These are phyloP conservation scores for Drosophila carrolli DNA, from an alignment of 1,140 invertebrate species.

Conservation along the genomic window DNA sequence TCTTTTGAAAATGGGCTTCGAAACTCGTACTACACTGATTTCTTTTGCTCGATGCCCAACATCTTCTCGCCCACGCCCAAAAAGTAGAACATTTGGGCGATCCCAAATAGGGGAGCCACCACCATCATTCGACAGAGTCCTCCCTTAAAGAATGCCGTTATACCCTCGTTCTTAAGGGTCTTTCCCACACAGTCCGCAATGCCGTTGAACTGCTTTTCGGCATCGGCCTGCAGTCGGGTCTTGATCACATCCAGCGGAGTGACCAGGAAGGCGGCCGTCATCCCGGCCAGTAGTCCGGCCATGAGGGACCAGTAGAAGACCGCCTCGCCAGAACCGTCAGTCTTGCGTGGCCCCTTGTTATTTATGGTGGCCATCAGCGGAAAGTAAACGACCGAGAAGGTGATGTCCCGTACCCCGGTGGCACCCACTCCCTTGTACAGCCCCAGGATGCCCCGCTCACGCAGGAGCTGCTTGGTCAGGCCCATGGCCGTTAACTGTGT, in stretches of 20 bases:
- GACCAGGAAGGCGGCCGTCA: constrained; percentile 92
- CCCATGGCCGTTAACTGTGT: constrained; percentile 93
- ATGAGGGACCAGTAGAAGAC: constrained; percentile 92
- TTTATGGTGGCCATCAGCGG: constrained; percentile 98
- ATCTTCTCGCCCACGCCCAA: constrained; percentile 96
- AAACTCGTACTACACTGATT: constrained; percentile 20
- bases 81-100: constrained; percentile 98
- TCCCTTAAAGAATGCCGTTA: constrained; percentile 97
- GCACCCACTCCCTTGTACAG: constrained; percentile 97
- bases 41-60: constrained; percentile 86
- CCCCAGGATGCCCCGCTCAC: constrained; percentile 94
- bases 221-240: constrained; percentile 96
- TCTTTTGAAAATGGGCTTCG: too few species aligned
- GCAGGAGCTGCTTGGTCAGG: constrained; percentile 91
- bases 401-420: constrained; percentile 96
- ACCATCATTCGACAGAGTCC: constrained; percentile 98
- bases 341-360: constrained; percentile 91
- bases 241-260: constrained; percentile 99
- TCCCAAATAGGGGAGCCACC: constrained; percentile 98
- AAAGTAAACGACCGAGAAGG: constrained; percentile 99
- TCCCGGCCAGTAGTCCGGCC: constrained; percentile 94
- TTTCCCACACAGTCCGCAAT: constrained; percentile 93
- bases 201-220: constrained; percentile 93
- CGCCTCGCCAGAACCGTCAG: constrained; percentile 90
- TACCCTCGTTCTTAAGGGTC: constrained; percentile 95